Base-by-base conservation (phyloP, 2,888 invertebrate species). In the Cerastis leucographa region DNA sequence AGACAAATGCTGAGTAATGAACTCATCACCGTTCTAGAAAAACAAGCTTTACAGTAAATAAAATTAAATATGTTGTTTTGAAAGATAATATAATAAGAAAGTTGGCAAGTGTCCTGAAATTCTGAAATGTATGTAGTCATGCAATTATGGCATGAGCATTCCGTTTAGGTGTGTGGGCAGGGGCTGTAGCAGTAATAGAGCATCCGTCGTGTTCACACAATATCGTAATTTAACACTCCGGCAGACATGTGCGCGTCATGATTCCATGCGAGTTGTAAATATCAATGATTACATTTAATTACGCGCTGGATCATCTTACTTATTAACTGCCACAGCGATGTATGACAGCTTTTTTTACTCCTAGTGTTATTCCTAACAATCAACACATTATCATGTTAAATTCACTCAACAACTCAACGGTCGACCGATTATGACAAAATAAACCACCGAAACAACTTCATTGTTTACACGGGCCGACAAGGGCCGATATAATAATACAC, bases 401-500 rank as follows among this genome's bases (percentile, higher is more conserved):
- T 76, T 73, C 65, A 74, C 42, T 86, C 73, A 75, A 72, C 69
- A 78, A 80, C 80, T 81, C 77, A 46, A 78, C 73, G 74, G 75
- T 80, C 85, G 61, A 67, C 68, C 71, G 80, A 81, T 81, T 74
- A 76, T 78, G 75, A 77, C 83, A 80, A 85, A 86, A 88, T 86
- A 85, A 86, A 83, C 86, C 80, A 80, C 86, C 84, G 85, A 86
- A 87, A 90, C 87, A 89, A 85, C 84, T 85, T 88, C 83, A 87
- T 87, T 89, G 89, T 89, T 89, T 88, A 90, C 89, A 87, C 88
- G 87, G 87, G 87, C 88, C 90, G 90, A 90, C 90, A 89, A 90
- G 89, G 91, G 89, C 90, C 92, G 89, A 93, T 93, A 94, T 93
- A 92, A 93, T 93, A 92, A 92, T 92, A 93, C 91, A 93, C 94